Base-by-base conservation (phyloP, 1,140 invertebrate species). In the Mercenaria mercenaria region DNA sequence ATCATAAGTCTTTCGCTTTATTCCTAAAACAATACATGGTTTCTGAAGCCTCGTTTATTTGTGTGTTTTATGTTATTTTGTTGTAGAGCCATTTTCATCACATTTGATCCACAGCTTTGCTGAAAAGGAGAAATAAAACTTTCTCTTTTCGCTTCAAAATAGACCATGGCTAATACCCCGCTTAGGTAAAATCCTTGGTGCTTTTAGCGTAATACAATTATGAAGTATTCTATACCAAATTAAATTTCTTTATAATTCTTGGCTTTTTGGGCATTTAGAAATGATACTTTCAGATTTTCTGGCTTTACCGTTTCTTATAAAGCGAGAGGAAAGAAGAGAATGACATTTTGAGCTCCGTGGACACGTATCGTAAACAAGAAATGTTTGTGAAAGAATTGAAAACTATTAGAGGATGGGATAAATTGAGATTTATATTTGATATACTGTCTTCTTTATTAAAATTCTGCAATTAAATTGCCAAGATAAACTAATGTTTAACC, bases 231-330 rank as follows among this genome's bases (percentile, higher is more conserved):
- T 74, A 74, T 77, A 89, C 88, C 52, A 89, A 89, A 89, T 89
- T 89, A 89, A 89, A 89, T 89, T 89, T 89, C 88, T 84, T 81
- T 89, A 89, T 89, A 89, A 89, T 89, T 56, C 88, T 83, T 47
- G 67, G 79, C 72, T 76, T 77, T 84, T 89, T 82, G 29, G 80
- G 80, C 50, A 83, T 89, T 89, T 83, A 84, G 88, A 72, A 56
- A 47, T 77, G 88, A 89, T 89, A 83, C 52, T 77, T 26, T 43
- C 11, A 84, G 88, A 43, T 83, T 89, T 81, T 74, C 52, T 74
- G 88, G 69, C 43, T 84, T 89, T 82, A 82, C 79, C n/a, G 59
- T 76, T 72, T 67, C 74, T 41, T 88, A 88, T 88, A 88, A 88
- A 79, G 47, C 80, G 8, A 43, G 61, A 32, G 56, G 37, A 83